Percentiles rank a stretch among this genome's conserved stretches.
These are phyloP conservation scores for Agrypnus murinus DNA, from an alignment of 2,888 invertebrate genomes.

Conservation along the genomic window DNA sequence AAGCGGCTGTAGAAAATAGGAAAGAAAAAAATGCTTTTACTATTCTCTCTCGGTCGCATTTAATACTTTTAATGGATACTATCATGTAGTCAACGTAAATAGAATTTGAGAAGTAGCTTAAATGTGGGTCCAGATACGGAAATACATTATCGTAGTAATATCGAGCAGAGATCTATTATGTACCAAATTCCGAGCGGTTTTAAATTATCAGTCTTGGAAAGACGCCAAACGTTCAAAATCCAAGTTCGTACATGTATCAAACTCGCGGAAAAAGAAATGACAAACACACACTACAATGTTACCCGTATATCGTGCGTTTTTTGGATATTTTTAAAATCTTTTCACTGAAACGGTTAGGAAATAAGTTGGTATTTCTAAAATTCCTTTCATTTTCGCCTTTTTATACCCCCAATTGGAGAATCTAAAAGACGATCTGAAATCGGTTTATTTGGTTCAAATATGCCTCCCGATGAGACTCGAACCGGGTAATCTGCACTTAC, in stretches of 20 bases:
- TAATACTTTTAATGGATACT: no score
- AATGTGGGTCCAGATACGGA: constrained; percentile 7
- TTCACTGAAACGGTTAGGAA: background rate
- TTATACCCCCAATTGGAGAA: no score
- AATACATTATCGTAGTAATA: constrained; percentile 22
- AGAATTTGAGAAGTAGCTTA: constrained; percentile 11
- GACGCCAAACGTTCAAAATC: constrained; percentile 20
- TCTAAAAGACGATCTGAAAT: no score
- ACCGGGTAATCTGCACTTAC: no score
- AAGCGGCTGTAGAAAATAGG: no score
- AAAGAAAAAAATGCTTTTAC: no score
- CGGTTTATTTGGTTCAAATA: no score
- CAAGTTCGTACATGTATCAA: constrained; percentile 17
- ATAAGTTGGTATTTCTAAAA: background rate
- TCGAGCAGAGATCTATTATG: constrained; percentile 20
- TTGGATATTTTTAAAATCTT: constrained; percentile 6
- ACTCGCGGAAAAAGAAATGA: constrained; percentile 16
- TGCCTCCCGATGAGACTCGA: no score
- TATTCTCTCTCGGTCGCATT: no score
- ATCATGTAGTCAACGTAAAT: background rate
- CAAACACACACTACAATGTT: background rate
- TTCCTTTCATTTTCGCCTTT: background rate
- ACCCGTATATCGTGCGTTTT: background rate
- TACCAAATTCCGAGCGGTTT: constrained; percentile 21
- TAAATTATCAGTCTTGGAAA: constrained; percentile 30